Conservation (phyloP, 2,113 vertebrate genomes). For the Larimichthys crocea region DNA sequence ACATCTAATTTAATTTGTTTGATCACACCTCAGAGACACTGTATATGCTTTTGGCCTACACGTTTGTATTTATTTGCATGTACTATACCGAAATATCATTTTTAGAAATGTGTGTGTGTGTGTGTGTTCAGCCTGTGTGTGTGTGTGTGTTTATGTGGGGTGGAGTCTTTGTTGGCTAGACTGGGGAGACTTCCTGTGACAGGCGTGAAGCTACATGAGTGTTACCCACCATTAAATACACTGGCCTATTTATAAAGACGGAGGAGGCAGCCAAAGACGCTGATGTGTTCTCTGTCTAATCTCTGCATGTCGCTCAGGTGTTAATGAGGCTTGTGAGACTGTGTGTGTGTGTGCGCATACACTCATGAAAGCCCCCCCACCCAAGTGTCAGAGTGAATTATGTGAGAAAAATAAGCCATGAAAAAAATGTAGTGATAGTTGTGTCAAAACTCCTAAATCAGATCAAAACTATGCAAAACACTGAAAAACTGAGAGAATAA, state of each 20-base stretch:
- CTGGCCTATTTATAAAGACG: slow-evolving; percentile 52
- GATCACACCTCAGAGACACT: slow-evolving; percentile 7
- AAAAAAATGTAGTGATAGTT: not conserved
- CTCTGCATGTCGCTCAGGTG: slow-evolving; percentile 42
- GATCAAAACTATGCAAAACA: slow-evolving; percentile 4
- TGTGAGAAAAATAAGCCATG: slow-evolving; percentile 2
- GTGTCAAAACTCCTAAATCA: slow-evolving; percentile 6
- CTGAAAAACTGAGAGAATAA: not conserved
- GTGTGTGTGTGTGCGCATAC: not conserved
- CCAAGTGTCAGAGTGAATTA: slow-evolving; percentile 40
- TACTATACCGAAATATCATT: not conserved
- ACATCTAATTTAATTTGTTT: not conserved
- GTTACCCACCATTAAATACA: slow-evolving; percentile 34
- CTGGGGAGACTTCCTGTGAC: slow-evolving; percentile 49
- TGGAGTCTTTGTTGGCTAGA: slow-evolving; percentile 4
- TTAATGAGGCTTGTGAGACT: slow-evolving; percentile 59
- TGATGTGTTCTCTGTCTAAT: slow-evolving; percentile 31
- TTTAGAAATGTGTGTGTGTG: not conserved
- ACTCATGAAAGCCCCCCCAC: not conserved
- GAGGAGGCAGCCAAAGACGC: slow-evolving; percentile 29
- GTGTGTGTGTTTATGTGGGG: slow-evolving; percentile 4
- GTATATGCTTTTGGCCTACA: no score
- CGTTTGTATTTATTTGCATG: not conserved
- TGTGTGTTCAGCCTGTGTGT: not conserved
- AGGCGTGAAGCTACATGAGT: slow-evolving; percentile 53